Conservation (phyloP, 2,888 invertebrate species). For the Pristionchus entomophagus region DNA sequence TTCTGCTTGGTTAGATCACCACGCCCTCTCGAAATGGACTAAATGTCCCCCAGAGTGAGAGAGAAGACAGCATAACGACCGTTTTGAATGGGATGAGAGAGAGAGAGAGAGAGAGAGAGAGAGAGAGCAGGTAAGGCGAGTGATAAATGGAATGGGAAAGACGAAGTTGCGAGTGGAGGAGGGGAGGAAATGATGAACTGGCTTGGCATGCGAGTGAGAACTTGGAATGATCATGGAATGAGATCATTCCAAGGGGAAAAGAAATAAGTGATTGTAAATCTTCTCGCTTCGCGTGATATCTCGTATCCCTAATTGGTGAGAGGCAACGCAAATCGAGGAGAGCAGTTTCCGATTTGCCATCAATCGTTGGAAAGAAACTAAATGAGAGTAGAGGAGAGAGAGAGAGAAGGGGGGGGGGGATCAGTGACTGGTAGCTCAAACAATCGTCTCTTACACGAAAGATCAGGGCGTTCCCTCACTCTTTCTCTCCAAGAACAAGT, state of each 20-base stretch:
- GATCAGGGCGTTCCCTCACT: slow-evolving; percentile 13
- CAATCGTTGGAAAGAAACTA: slow-evolving; percentile 3
- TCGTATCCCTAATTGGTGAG: too few species aligned
- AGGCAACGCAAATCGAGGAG: too few species aligned
- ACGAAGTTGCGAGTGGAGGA: slow-evolving; percentile 8
- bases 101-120: too few species aligned
- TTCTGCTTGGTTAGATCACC: slow-evolving; percentile 19
- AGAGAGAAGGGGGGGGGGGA: slow-evolving; percentile 13
- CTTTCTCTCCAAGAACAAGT: not conserved
- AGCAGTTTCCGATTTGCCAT: too few species aligned
- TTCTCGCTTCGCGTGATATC: too few species aligned
- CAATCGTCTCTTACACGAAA: slow-evolving; percentile 16
- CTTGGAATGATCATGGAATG: not conserved
- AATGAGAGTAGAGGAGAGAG: not conserved
- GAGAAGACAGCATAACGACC: slow-evolving; percentile 5
- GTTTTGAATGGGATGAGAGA: slow-evolving; percentile 25
- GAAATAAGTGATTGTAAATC: too few species aligned
- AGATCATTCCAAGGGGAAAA: too few species aligned
- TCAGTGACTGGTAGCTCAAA: slow-evolving; percentile 31
- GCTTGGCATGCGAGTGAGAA: slow-evolving; percentile 3
- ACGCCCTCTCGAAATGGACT: slow-evolving; percentile 24
- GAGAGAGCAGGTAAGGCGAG: not conserved
- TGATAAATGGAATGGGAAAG: slow-evolving; percentile 18
- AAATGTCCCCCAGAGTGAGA: not conserved
- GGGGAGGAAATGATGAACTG: not conserved